phyloP scores from a whole-genome alignment of 2,888 invertebrate species.

The Odiellus spinosus region DNA sequence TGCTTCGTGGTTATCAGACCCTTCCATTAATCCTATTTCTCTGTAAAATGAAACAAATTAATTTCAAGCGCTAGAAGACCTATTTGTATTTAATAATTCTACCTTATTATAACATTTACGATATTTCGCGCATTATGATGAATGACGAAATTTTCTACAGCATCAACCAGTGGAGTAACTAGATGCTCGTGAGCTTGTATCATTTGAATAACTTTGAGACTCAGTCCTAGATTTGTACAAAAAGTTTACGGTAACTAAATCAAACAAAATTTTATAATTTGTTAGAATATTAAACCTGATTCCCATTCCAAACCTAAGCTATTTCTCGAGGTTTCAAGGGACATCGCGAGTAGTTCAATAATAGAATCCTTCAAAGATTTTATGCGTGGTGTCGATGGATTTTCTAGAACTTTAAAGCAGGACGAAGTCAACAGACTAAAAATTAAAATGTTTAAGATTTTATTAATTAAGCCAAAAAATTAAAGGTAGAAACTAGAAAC shows the following conservation, averaged over 20 bases:
- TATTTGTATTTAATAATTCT: slow-evolving; percentile 3
- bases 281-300: no score
- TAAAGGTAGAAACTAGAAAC: no score
- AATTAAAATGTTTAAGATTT: no score
- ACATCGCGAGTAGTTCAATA: slow-evolving; percentile 58
- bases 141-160: slow-evolving; percentile 49
- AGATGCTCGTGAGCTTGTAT: slow-evolving; percentile 60
- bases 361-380: slow-evolving; percentile 52
- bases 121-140: slow-evolving; percentile 50
- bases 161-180: slow-evolving; percentile 48
- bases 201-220: slow-evolving; percentile 40
- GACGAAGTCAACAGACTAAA: slow-evolving; percentile 50
- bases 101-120: slow-evolving; percentile 50
- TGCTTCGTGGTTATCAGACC: slow-evolving; percentile 38
- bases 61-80: no score
- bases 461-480: no score
- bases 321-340: slow-evolving; percentile 69
- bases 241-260: neutral
- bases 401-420: slow-evolving; percentile 47
- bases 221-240: slow-evolving; percentile 23
- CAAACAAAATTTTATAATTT: no score
- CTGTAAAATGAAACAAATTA: slow-evolving; percentile 18
- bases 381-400: slow-evolving; percentile 30
- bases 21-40: slow-evolving; percentile 49
- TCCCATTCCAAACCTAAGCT: slow-evolving; percentile 36